Evolutionary conservation across 2,113 vertebrate species (phyloP).

Genomic region (Drymodes brunneopygia): DNA sequence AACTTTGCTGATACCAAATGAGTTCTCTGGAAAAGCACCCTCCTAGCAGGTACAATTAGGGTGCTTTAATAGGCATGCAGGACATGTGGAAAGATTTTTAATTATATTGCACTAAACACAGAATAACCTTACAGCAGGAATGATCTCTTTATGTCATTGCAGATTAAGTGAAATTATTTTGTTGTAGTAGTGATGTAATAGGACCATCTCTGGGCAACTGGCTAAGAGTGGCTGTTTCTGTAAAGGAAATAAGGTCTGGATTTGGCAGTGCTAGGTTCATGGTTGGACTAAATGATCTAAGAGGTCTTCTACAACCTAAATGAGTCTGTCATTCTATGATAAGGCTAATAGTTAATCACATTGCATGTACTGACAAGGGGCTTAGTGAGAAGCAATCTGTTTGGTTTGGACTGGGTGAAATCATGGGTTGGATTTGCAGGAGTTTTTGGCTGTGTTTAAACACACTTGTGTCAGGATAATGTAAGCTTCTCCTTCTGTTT

Average conservation of each 20-base stretch:
- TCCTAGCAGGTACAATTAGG: not conserved
- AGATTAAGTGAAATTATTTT: not conserved
- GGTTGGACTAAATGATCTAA: not conserved
- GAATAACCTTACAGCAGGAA: not conserved
- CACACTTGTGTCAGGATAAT: not conserved
- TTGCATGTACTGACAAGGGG: not conserved
- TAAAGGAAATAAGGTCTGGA: not conserved
- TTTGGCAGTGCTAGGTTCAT: not conserved
- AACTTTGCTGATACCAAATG: not conserved
- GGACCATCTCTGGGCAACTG: not conserved
- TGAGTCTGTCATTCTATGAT: not conserved
- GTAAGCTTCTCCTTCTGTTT: not conserved
- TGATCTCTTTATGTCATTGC: not conserved
- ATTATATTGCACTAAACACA: not conserved
- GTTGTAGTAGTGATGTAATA: not conserved
- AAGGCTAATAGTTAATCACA: not conserved
- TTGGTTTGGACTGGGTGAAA: not conserved
- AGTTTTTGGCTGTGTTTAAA: not conserved
- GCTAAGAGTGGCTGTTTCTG: not conserved
- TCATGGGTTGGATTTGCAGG: not conserved
- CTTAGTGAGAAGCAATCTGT: not conserved
- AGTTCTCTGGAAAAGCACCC: not conserved
- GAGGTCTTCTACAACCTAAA: not conserved
- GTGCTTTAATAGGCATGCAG: not conserved
- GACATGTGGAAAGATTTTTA: not conserved